Evolutionary conservation across 2,797 vertebrate genomes (phyloP).

Genomic region (Prunella strophiata): DNA sequence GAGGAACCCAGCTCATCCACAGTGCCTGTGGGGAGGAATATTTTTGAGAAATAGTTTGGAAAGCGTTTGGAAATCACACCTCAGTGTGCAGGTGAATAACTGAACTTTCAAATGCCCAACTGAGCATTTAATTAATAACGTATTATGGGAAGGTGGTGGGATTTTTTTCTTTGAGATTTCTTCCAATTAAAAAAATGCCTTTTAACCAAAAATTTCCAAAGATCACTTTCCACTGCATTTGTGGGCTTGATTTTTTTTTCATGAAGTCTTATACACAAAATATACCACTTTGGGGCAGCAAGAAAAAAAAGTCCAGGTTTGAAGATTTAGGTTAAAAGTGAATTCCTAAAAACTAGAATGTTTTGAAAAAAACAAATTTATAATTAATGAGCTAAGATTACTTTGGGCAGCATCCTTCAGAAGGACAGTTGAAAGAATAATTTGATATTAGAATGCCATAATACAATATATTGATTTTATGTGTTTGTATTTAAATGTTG

Average conservation of each 20-base stretch:
- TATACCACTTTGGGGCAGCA: rapidly evolving
- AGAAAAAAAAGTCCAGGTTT: neutral
- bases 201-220: rapidly evolving
- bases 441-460: neutral
- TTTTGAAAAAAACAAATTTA: neutral
- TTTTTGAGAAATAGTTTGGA: neutral
- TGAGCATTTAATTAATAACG: neutral
- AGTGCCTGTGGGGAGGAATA: neutral
- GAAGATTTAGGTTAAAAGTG: neutral
- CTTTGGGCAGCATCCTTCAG: neutral
- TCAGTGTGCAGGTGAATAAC: neutral
- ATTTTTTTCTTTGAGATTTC: neutral
- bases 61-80: neutral
- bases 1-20: neutral
- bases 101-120: neutral
- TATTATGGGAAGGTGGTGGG: neutral
- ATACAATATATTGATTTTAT: neutral
- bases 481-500: neutral
- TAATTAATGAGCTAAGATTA: neutral
- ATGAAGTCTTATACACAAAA: neutral
- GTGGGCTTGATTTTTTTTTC: neutral
- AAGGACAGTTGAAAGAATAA: neutral
- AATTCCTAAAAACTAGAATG: neutral
- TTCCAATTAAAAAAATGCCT: neutral
- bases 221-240: neutral